phyloP scores from a whole-genome alignment of 2,113 vertebrate genomes.

The Nycticorax nycticorax region DNA sequence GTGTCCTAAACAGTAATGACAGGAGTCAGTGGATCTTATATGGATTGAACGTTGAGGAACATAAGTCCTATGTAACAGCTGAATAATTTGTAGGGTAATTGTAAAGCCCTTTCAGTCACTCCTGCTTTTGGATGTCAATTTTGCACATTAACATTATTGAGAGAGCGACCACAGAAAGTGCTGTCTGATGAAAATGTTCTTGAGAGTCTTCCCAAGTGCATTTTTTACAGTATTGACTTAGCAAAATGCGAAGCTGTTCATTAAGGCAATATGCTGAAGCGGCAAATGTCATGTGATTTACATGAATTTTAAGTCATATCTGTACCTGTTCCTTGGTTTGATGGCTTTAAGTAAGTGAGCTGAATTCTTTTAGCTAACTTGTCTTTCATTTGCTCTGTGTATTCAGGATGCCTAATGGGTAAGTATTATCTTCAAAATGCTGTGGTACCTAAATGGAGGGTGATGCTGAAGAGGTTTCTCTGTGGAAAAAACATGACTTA shows the following conservation, averaged over 20 bases:
- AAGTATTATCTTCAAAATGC: not conserved
- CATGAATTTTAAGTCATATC: not conserved
- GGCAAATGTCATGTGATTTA: not conserved
- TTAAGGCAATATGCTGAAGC: not conserved
- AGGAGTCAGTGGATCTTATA: accelerated
- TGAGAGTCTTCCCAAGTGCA: not conserved
- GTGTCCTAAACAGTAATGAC: not conserved
- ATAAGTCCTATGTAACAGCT: not conserved
- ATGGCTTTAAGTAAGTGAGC: not conserved
- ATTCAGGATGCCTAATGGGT: not conserved
- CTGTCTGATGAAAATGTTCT: not conserved
- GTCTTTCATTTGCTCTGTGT: not conserved
- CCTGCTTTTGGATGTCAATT: not conserved
- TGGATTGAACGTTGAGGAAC: not conserved
- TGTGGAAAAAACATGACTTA: not conserved
- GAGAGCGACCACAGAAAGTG: not conserved
- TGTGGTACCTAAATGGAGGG: not conserved
- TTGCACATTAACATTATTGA: not conserved
- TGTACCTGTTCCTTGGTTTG: not conserved
- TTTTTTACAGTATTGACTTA: not conserved
- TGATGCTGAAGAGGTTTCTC: not conserved
- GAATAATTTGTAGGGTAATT: not conserved
- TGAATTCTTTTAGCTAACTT: not conserved
- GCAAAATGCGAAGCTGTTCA: not conserved
- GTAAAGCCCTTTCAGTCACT: not conserved